Conservation (phyloP, 2,113 vertebrate genomes). For the Hipposideros armiger region DNA sequence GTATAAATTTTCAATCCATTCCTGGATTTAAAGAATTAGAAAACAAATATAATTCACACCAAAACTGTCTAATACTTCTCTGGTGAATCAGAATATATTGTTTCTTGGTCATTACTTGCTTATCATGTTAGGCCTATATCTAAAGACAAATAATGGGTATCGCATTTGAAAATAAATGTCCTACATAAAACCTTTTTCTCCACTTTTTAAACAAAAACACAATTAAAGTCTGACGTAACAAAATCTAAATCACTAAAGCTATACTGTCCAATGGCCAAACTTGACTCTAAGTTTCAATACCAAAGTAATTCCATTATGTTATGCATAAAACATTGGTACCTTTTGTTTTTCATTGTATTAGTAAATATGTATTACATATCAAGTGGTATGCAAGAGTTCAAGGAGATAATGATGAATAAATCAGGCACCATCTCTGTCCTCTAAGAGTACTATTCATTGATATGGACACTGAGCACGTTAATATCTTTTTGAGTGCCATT, state of each 20-base stretch:
- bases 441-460: background rate
- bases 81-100: background rate
- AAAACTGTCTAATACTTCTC: conserved; percentile 10
- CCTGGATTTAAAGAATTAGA: conserved; percentile 26
- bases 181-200: background rate
- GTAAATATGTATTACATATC: background rate
- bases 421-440: background rate
- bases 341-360: background rate
- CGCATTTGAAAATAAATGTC: conserved; percentile 46
- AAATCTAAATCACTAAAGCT: conserved; percentile 40
- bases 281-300: conserved; percentile 42
- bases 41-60: background rate
- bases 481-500: background rate
- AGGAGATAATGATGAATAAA: background rate
- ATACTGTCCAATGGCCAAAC: background rate
- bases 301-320: background rate
- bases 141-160: conserved; percentile 42
- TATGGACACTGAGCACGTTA: background rate
- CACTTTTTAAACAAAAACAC: conserved; percentile 29
- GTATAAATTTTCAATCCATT: conserved; percentile 17
- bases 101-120: conserved; percentile 4
- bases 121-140: background rate
- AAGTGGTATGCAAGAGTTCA: background rate
- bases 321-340: background rate
- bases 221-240: background rate